phyloP scores from a whole-genome alignment of 23 tunicate genomes.

The Clavelina lepadiformis region DNA sequence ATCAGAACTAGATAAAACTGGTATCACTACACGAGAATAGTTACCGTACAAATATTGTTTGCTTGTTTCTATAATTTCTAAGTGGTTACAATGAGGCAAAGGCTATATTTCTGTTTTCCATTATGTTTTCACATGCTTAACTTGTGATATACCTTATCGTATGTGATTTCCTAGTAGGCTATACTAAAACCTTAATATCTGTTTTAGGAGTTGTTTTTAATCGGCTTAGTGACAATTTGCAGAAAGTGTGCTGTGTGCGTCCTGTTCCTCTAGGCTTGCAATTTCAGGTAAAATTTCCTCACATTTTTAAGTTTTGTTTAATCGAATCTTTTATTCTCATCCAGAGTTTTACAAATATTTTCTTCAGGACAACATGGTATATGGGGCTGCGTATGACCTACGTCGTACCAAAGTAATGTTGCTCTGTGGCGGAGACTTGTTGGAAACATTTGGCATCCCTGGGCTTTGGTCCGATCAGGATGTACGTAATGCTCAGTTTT shows the following conservation, averaged over 20 bases:
- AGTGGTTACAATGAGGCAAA: too few relatives aligned
- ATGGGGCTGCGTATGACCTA: slow-evolving; percentile 77
- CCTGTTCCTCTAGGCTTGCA: slow-evolving; percentile 52
- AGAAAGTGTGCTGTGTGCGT: slow-evolving; percentile 72
- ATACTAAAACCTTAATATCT: too few relatives aligned
- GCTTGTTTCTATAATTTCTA: not conserved
- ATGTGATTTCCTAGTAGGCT: too few relatives aligned
- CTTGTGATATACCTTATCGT: too few relatives aligned
- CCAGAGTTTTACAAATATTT: not conserved
- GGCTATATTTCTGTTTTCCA: too few relatives aligned
- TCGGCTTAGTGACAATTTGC: slow-evolving; percentile 42
- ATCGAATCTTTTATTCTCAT: not conserved
- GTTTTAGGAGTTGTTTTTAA: slow-evolving; percentile 36
- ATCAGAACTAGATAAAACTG: slow-evolving; percentile 54
- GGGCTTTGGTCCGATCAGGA: slow-evolving; percentile 81
- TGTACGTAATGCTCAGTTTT: slow-evolving; percentile 14
- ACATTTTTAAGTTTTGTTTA: not conserved
- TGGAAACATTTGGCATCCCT: slow-evolving; percentile 66
- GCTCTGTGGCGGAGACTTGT: slow-evolving; percentile 70
- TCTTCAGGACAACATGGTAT: slow-evolving; percentile 57
- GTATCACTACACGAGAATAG: too few relatives aligned
- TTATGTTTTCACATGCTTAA: too few relatives aligned
- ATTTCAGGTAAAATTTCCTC: slow-evolving; percentile 12
- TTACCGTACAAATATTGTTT: too few relatives aligned
- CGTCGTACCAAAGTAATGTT: slow-evolving; percentile 69